Evolutionary conservation across 2,888 invertebrate genomes (phyloP), one percentile per base, ranked within the genome.

Genomic region (Macropis europaea): DNA sequence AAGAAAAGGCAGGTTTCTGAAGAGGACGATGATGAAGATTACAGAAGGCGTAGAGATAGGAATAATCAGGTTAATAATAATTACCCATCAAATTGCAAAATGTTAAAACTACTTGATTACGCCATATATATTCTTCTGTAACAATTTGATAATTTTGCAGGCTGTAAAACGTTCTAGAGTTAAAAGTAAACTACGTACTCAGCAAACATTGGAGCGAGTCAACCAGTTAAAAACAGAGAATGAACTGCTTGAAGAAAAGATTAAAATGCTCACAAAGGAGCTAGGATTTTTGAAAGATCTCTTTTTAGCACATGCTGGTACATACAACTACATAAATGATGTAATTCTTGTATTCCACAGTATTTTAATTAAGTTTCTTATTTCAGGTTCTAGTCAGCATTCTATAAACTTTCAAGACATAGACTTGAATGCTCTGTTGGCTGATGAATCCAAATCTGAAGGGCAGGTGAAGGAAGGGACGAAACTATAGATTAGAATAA

Each of bases 101-200:
- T n/a, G n/a, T n/a, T n/a, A n/a, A n/a, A n/a, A n/a, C n/a, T n/a
- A n/a, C n/a, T n/a, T n/a, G n/a, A n/a, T n/a, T n/a, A n/a, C n/a
- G n/a, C n/a, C n/a, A n/a, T 56, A 47, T 11, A 30, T 28, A 34
- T 53, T 53, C 15, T n/a, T 34, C 54, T 43, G 38, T 34, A 13
- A 28, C 22, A 19, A 15, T n/a, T 6, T 17, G n/a, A 34, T 30
- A 1, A 30, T 30, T 32, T 52, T 28, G 0, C n/a, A 95, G 94
- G 96, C 96, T 60, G 96, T 96, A 0, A 96, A 96, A 90, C 93
- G 95, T 76, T 95, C 95, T 80, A 91, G 96, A 75, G 95, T 93
- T 60, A 96, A 96, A 90, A 94, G 95, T 11, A 95, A 95, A 86
- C 92, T 94, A 84, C 92, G 94, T 66, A 95, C 96, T 0, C 94